phyloP scores from a whole-genome alignment of 2,797 vertebrate genomes.

The Oryzias dopingdopingensis region DNA sequence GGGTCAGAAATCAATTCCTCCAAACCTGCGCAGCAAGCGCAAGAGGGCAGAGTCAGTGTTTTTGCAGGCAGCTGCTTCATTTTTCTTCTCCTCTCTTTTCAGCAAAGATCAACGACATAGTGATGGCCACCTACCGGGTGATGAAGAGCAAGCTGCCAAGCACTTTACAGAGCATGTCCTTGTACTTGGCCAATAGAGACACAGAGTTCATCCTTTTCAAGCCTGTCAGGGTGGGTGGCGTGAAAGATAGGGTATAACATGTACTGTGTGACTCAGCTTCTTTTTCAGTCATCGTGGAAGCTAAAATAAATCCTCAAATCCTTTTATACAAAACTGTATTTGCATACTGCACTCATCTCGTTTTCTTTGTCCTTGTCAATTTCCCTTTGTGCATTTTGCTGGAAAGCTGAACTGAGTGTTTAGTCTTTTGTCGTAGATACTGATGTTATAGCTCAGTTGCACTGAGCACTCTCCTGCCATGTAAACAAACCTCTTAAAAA shows the following conservation, averaged over 20 bases:
- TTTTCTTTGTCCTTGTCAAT: conserved; percentile 2
- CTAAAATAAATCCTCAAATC: conserved; percentile 9
- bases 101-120: conserved; percentile 94
- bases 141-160: conserved; percentile 92
- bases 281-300: conserved; percentile 40
- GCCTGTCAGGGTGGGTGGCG: conserved; percentile 90
- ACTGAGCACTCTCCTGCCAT: conserved; percentile 1
- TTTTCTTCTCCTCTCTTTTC: conserved; percentile 52
- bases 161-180: conserved; percentile 93
- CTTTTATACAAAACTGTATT: conserved; percentile 3
- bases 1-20: conserved; percentile 54
- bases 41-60: conserved; percentile 53
- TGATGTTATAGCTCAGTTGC: conserved; percentile 1
- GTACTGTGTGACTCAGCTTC: conserved; percentile 22
- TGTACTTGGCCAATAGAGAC: conserved; percentile 96
- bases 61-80: conserved; percentile 20
- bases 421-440: background rate
- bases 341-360: conserved; percentile 8
- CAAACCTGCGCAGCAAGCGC: conserved; percentile 38
- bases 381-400: background rate
- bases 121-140: conserved; percentile 88
- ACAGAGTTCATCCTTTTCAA: conserved; percentile 99
- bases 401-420: conserved; percentile 1
- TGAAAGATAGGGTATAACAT: conserved; percentile 23
- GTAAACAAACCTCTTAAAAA: conserved; percentile 11